Percentiles rank a stretch among this genome's conserved stretches.
Conservation (phyloP, 2,113 vertebrate genomes). For the Okapia johnstoni region DNA sequence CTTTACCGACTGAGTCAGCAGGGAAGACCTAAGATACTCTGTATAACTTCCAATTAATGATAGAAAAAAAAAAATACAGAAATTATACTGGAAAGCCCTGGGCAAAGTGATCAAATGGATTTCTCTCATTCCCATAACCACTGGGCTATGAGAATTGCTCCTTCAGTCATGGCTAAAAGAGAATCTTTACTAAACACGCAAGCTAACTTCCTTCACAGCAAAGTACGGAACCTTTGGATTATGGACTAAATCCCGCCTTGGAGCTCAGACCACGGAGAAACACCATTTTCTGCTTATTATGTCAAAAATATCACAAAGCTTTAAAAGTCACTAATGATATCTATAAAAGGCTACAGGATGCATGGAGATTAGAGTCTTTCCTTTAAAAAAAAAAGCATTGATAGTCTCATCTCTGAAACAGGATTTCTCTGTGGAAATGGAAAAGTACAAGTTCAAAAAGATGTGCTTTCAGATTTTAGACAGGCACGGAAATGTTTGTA, state of each 20-base stretch:
- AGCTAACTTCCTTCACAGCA: not conserved
- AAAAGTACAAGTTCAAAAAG: not conserved
- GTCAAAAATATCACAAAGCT: slow-evolving; percentile 29
- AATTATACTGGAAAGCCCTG: not conserved
- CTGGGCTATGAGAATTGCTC: not conserved
- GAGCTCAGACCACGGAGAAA: not conserved
- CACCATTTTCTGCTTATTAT: not conserved
- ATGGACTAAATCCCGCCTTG: not conserved
- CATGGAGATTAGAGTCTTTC: not conserved
- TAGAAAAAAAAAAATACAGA: not conserved
- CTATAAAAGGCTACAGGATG: not conserved
- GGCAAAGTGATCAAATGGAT: not conserved
- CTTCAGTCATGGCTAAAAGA: not conserved
- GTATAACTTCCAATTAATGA: not conserved
- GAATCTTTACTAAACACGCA: not conserved
- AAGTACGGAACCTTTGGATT: not conserved
- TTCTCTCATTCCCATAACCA: not conserved
- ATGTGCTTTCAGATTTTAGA: slow-evolving; percentile 31
- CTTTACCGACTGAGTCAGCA: not conserved
- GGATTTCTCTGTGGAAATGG: slow-evolving; percentile 12
- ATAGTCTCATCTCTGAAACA: not conserved
- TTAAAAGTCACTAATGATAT: not conserved
- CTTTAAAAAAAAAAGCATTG: not conserved
- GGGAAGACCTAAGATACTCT: not conserved
- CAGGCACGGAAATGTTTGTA: not conserved